Conservation (phyloP, 2,888 invertebrate species). For the Zhuqinia jingwanae region DNA sequence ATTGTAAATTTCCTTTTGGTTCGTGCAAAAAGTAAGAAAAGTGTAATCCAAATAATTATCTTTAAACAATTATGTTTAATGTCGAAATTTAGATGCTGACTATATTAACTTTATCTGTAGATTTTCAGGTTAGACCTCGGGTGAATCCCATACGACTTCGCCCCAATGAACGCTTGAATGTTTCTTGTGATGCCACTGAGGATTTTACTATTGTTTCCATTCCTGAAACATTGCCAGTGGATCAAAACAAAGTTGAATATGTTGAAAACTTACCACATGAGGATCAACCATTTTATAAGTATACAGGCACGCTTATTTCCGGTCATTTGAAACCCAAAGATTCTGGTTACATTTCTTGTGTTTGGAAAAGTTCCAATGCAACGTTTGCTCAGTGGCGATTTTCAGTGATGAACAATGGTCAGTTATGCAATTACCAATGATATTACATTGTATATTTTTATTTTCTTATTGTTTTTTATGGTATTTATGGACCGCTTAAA, state of each 20-base stretch:
- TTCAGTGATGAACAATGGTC: slow-evolving; percentile 41
- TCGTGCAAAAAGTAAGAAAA: slow-evolving; percentile 24
- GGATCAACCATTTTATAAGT: slow-evolving; percentile 14
- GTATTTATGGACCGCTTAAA: no score
- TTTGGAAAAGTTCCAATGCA: slow-evolving; percentile 44
- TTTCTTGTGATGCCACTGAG: slow-evolving; percentile 35
- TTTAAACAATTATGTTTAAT: neutral
- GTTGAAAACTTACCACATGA: neutral
- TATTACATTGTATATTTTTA: neutral
- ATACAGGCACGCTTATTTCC: slow-evolving; percentile 13
- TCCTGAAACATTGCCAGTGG: slow-evolving; percentile 37
- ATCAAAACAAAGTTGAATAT: slow-evolving; percentile 27
- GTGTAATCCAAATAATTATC: neutral
- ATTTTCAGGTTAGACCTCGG: slow-evolving; percentile 19
- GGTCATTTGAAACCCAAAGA: neutral
- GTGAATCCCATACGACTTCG: slow-evolving; percentile 10
- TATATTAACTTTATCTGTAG: slow-evolving; percentile 3
- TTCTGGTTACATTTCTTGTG: slow-evolving; percentile 47
- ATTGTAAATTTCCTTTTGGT: slow-evolving; percentile 25
- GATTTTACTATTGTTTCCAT: slow-evolving; percentile 23
- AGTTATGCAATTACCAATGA: neutral
- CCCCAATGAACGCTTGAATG: slow-evolving; percentile 15
- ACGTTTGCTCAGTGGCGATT: slow-evolving; percentile 57
- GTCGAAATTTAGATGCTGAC: no score
- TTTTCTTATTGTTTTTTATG: no score